Percentiles rank a stretch among this genome's conserved stretches.
Conservation (phyloP, 2,113 vertebrate genomes). For the Calypte anna region DNA sequence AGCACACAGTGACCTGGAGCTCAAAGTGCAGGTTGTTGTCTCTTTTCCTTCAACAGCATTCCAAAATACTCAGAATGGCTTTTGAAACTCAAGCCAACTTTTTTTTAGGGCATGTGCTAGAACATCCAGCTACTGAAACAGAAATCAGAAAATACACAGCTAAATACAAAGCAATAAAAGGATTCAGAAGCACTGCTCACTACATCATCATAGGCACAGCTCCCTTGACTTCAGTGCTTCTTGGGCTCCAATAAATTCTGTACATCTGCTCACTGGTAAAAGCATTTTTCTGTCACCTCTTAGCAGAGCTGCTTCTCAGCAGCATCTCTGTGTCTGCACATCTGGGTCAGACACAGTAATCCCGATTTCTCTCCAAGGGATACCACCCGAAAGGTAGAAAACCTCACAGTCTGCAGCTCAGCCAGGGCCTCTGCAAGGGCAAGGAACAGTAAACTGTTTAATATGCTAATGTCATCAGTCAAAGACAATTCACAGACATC, state of each 20-base stretch:
- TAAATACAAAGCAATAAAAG: background rate
- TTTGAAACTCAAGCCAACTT: background rate
- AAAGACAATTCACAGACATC: conserved; percentile 21
- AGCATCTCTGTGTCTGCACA: background rate
- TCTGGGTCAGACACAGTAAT: background rate
- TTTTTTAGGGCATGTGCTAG: fast-evolving
- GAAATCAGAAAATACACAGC: background rate
- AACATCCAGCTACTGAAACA: background rate
- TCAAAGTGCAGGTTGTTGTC: background rate
- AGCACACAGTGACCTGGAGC: background rate
- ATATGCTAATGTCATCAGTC: background rate
- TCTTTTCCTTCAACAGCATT: background rate
- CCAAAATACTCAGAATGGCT: background rate
- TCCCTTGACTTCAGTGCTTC: background rate
- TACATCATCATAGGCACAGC: background rate
- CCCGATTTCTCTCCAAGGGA: background rate
- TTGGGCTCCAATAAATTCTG: background rate
- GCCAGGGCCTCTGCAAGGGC: background rate
- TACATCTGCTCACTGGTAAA: background rate
- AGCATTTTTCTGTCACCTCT: background rate
- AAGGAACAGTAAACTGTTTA: background rate
- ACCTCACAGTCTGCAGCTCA: background rate
- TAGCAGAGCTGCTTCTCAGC: background rate
- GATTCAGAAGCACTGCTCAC: background rate
- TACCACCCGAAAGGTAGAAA: background rate